Base-by-base conservation (phyloP, 2,888 invertebrate species). In the Helicoverpa assulta region DNA sequence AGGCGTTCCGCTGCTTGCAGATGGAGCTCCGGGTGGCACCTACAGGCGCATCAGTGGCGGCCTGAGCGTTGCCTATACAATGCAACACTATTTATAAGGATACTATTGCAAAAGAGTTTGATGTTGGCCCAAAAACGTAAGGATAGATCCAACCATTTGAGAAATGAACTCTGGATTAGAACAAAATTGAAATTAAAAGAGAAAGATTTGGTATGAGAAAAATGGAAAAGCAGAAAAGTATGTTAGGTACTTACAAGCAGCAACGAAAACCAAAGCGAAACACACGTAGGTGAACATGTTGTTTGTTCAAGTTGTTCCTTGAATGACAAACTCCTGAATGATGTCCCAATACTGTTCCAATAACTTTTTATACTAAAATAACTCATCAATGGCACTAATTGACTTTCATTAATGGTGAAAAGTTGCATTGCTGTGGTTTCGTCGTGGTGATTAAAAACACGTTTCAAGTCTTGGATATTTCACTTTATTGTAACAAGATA, bases 1-100 rank as follows among this genome's bases (percentile, higher is more conserved):
- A 96, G 1, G 96, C 97, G 86, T 97, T 97, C 97, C 85, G 74
- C 18, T 76, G 62, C 19, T 67, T 73, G 74, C 91, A 91, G 33
- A 80, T 97, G 8, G 59, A 37, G 33, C 60, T 82, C 59, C 55
- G 67, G 21, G 33, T 55, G 4, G 18, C 40, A 19, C 29, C 56
- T 5, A 16, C 40, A 33, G 58, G 53, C 1, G 8, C 5, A 4
- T 18, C 0, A 4, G 8, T 57, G 10, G 57, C n/a, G 16, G 12
- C 33, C 53, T 73, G 58, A 6, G 61, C 70, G 29, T 33, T 67
- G 51, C 75, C 79, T 78, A 1, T n/a, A 26, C 26, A 26, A 26
- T 26, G 26, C 26, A 26, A 26, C 26, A 26, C 26, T 4, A 21
- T 1, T 21, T 21, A 21, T 21, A 2, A 21, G 21, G 2, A 21